Conservation (phyloP, 2,888 invertebrate genomes). For the Orthonevra nobilis region DNA sequence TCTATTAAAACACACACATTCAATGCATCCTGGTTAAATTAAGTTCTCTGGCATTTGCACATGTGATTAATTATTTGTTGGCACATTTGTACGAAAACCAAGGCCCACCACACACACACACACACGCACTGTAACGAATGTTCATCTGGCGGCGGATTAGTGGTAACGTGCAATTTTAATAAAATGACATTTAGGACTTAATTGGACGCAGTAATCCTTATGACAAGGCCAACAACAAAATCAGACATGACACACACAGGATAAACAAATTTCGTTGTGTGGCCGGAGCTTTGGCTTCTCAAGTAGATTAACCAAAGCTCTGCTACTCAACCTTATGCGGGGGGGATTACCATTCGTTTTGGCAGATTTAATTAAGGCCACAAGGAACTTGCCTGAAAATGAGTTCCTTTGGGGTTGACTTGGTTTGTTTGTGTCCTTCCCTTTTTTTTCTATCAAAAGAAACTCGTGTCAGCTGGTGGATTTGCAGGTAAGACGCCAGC, state of each 20-base stretch:
- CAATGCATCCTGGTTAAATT: conserved; percentile 8
- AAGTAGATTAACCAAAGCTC: conserved; percentile 44
- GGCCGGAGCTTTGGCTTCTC: background rate
- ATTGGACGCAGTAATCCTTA: conserved; percentile 51
- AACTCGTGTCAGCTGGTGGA: conserved; percentile 5
- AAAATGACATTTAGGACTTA: conserved; percentile 49
- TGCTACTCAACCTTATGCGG: conserved; percentile 45
- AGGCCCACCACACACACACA: background rate
- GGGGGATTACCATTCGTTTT: conserved; percentile 36
- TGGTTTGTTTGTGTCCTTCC: background rate
- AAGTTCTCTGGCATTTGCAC: conserved; percentile 21
- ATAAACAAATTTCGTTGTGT: background rate
- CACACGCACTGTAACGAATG: background rate
- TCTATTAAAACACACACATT: conserved; percentile 8
- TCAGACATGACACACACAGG: background rate
- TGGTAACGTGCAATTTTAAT: conserved; percentile 38
- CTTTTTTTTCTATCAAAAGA: background rate
- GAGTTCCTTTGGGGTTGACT: background rate
- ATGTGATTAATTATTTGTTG: conserved; percentile 53
- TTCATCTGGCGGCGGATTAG: conserved; percentile 30
- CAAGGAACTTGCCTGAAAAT: conserved; percentile 28
- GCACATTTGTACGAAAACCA: conserved; percentile 4
- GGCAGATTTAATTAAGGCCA: conserved; percentile 42
- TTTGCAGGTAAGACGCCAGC: conserved; percentile 6
- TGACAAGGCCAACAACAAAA: conserved; percentile 19